Conservation (phyloP, 1,140 invertebrate species). For the Palaemon carinicauda region DNA sequence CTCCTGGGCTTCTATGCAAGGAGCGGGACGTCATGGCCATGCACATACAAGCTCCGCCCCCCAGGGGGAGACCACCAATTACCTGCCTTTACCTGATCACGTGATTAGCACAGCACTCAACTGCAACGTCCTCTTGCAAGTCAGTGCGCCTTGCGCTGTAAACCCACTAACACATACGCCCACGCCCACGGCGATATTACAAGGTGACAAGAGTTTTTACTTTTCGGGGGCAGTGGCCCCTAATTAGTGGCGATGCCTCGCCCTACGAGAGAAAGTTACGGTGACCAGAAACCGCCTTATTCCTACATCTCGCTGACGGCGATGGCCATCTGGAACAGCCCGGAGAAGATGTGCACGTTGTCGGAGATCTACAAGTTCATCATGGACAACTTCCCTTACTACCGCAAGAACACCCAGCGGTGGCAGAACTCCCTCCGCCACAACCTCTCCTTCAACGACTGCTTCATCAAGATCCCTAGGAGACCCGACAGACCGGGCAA, state of each 20-base stretch:
- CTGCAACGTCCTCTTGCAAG: constrained; percentile 14
- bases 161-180: constrained; percentile 21
- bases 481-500: constrained; percentile 46
- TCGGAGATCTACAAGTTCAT: constrained; percentile 53
- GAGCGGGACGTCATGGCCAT: background rate
- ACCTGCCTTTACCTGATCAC: background rate
- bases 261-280: constrained; percentile 43
- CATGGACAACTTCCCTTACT: constrained; percentile 54
- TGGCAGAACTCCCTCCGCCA: constrained; percentile 53
- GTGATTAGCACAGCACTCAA: constrained; percentile 23
- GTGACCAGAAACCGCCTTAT: constrained; percentile 47
- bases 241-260: constrained; percentile 30
- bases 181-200: constrained; percentile 42
- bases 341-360: constrained; percentile 48
- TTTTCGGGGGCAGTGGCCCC: constrained; percentile 11
- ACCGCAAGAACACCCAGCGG: constrained; percentile 53
- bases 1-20: background rate
- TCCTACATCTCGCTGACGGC: constrained; percentile 49
- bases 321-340: constrained; percentile 51
- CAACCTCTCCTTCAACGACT: constrained; percentile 56
- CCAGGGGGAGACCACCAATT: background rate
- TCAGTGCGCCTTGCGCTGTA: constrained; percentile 34
- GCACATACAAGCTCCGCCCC: constrained; percentile 9
- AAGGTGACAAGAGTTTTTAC: background rate
- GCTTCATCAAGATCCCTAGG: constrained; percentile 51